Evolutionary conservation across 2,797 vertebrate genomes (phyloP), one percentile per base, ranked within the genome.

Genomic region (Sebastes reedi): DNA sequence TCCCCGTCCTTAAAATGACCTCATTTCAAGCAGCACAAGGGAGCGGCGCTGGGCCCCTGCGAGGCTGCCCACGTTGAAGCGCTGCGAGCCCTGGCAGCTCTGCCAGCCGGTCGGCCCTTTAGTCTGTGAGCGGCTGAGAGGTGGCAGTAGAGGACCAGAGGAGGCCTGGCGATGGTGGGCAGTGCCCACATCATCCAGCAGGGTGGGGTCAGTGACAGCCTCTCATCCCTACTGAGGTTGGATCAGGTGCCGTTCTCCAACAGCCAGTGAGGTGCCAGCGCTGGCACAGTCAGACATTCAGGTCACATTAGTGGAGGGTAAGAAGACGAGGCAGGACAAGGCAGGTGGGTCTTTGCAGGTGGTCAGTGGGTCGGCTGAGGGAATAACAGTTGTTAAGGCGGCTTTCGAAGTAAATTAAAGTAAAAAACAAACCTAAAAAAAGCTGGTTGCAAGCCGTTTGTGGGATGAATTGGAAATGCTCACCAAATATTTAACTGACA

Each of bases 1-100:
- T 84, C 89, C 90, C 87, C 32, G 87, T 92, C 92, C 85, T 90
- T 77, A 85, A 88, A 92, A 85, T 91, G 89, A 94, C 93, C 92
- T 92, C 64, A 64, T 91, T 94, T 86, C 58, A 55, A 61, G 79
- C 69, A 0, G 58, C 77, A 74, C 78, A 34, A n/a, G 77, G 83
- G 85, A 87, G 79, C 75, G n/a, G 77, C 58, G 18, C 62, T 5
- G 73, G 65, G 80, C 79, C 18, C 18, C 79, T 68, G 1, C 50
- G 1, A 75, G 75, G 75, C 69, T 82, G 82, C 78, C 68, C 60
- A 29, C 46, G n/a, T n/a, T 3, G 58, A 32, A 75, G 80, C 56
- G 2, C 70, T 39, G 42, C 20, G 8, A 68, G 54, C 25, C 30
- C 67, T 32, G 70, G 50, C 67, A 82, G 66, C 64, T 16, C 79